Evolutionary conservation across 2,113 vertebrate genomes (phyloP), one percentile per base, ranked within the genome.

Genomic region (Excalfactoria chinensis): DNA sequence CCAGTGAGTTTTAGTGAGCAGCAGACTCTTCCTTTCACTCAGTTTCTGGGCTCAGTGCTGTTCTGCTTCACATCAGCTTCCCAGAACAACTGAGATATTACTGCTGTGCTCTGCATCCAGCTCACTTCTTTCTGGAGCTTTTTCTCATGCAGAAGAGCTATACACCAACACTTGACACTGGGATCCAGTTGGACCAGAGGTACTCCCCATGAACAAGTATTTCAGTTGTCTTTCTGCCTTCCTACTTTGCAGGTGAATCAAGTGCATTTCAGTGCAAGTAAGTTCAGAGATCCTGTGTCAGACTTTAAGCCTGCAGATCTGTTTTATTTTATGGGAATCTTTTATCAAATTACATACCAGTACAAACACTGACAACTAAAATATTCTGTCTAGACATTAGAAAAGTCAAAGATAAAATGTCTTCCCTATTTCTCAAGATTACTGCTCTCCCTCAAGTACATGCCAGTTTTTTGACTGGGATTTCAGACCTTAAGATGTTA

Each of bases 61-160:
- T 56, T 11, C 17, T 63, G 10, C 13, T 7, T 82, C 22, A 56
- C 6, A 25, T 20, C 8, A 35, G 10, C 11, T 81, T 5, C 9
- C 13, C 6, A 18, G 6, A 15, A 41, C 22, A 37, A n/a, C 22
- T 40, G 43, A 46, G 10, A 55, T 41, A 6, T 71, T 49, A 37
- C 13, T 68, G 16, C 23, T 51, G 32, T 0, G 0, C 28, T 32
- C 35, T 56, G 22, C 30, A 69, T 21, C 11, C 6, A 21, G 9
- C 16, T 41, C 9, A 80, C 7, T 18, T 40, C 2, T 0, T 11
- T 10, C 0, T 12, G 10, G 13, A 28, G 4, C 5, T 2, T 41
- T n/a, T 89, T 66, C n/a, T 25, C 22, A 32, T 26, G 4, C 34
- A 49, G 26, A 5, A 75, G 26, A 2, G 3, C 13, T n/a, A 20